Percentiles rank a stretch among this genome's conserved stretches.
Conservation (phyloP, 2,113 vertebrate genomes). For the Bos javanicus region DNA sequence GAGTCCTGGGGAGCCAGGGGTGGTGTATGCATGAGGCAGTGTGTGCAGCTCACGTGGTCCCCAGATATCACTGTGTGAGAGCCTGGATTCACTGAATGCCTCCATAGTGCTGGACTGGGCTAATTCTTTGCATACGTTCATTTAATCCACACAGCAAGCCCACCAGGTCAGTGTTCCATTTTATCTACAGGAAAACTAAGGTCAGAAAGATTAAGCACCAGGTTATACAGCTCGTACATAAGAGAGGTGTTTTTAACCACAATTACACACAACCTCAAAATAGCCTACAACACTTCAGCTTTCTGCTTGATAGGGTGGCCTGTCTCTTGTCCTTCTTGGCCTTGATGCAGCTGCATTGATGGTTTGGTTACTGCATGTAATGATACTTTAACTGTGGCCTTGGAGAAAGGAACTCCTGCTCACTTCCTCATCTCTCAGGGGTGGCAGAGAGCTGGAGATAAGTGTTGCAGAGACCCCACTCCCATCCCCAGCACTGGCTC, state of each 20-base stretch:
- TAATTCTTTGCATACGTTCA: background rate
- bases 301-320: background rate
- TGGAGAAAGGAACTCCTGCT: background rate
- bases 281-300: background rate
- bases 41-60: background rate
- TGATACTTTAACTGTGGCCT: background rate
- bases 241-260: background rate
- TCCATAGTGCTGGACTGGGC: background rate
- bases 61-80: background rate
- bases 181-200: background rate
- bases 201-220: background rate
- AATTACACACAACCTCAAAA: background rate
- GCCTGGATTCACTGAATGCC: background rate
- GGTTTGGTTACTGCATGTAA: background rate
- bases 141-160: background rate
- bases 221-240: too few species aligned
- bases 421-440: background rate
- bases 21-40: fast-evolving
- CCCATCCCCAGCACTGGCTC: background rate
- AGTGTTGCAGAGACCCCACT: background rate
- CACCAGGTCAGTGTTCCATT: background rate
- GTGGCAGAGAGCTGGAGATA: too few species aligned
- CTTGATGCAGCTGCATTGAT: background rate
- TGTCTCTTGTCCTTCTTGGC: background rate
- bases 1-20: background rate